Conservation (phyloP, 2,113 vertebrate genomes). For the Acinonyx jubatus region DNA sequence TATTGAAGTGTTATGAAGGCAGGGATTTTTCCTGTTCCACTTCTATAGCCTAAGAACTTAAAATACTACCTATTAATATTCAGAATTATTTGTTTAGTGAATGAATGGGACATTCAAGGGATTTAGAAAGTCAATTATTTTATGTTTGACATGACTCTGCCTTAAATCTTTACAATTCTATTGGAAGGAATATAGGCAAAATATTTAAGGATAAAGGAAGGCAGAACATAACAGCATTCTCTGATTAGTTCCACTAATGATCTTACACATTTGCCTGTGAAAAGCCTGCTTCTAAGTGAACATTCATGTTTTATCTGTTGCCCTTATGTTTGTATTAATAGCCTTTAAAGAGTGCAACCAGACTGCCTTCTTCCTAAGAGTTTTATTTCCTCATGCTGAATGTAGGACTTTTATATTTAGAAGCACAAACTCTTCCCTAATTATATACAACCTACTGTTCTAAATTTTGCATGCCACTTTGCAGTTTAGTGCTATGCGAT, state of each 20-base stretch:
- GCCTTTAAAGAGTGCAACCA: constrained; percentile 34
- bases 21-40: neutral
- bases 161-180: neutral
- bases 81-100: constrained; percentile 6
- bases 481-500: constrained; percentile 71
- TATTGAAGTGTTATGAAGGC: neutral
- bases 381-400: constrained; percentile 60
- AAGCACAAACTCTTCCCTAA: constrained; percentile 68
- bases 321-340: constrained; percentile 28
- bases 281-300: constrained; percentile 40
- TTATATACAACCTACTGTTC: constrained; percentile 75
- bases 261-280: neutral
- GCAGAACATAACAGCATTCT: neutral
- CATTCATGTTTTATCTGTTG: constrained; percentile 27
- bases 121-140: neutral
- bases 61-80: neutral
- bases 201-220: neutral
- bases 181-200: neutral
- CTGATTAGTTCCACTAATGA: neutral
- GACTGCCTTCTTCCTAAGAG: constrained; percentile 23
- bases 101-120: neutral
- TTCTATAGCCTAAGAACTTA: neutral
- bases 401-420: constrained; percentile 77
- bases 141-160: neutral
- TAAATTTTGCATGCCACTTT: constrained; percentile 77